Conservation (phyloP, 2,113 vertebrate genomes). For the Siniperca chuatsi region DNA sequence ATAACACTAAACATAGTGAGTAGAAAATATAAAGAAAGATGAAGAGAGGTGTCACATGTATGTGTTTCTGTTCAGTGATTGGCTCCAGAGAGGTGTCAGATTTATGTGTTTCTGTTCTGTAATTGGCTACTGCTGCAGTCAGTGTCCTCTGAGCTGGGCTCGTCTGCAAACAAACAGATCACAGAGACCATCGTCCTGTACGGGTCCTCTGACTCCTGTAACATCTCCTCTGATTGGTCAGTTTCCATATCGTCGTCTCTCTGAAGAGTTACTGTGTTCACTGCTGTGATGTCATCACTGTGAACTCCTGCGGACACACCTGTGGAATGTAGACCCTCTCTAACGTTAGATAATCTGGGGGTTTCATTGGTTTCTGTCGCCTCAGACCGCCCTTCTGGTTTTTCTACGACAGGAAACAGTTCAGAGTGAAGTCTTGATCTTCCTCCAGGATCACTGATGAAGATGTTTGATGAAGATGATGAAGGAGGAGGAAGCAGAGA, state of each 20-base stretch:
- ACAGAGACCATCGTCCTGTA: slow-evolving; percentile 7
- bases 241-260: neutral
- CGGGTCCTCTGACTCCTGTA: slow-evolving; percentile 28
- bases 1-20: no score
- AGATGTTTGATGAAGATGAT: neutral
- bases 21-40: no score
- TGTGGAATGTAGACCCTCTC: neutral
- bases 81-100: neutral
- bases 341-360: neutral
- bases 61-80: neutral
- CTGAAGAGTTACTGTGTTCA: neutral
- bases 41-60: no score
- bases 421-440: slow-evolving; percentile 1
- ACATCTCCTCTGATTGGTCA: neutral
- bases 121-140: slow-evolving; percentile 17
- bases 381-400: neutral
- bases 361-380: neutral
- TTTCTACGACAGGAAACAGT: slow-evolving; percentile 23
- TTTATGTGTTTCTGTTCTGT: neutral
- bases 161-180: neutral
- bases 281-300: neutral
- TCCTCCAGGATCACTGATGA: neutral
- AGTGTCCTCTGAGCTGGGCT: neutral
- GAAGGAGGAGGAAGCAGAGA: slow-evolving; percentile 34
- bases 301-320: neutral